A percentile compares a stretch with the other conserved stretches of the same genome.
These are phyloP conservation scores for Gambelia wislizenii DNA, from an alignment of 2,797 vertebrate species.

Conservation along the genomic window DNA sequence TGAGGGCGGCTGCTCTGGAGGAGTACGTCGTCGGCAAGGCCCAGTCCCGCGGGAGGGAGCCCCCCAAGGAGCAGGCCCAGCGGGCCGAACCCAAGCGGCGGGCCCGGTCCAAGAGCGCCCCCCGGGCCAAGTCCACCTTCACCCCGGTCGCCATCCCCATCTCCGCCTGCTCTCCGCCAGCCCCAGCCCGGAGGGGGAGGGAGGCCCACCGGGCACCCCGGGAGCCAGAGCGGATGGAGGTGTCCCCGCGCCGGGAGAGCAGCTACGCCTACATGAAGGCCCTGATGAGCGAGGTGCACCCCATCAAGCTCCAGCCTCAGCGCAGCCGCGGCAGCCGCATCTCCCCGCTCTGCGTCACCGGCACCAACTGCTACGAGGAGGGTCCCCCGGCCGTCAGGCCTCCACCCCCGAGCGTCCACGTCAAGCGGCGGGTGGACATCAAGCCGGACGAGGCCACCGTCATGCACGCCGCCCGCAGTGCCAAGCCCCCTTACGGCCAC, in stretches of 20 bases:
- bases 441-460: conserved; percentile 92
- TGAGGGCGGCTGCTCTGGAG: conserved; percentile 78
- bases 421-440: conserved; percentile 93
- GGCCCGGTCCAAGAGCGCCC: conserved; percentile 90
- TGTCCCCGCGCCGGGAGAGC: conserved; percentile 83
- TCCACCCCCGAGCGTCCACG: conserved; percentile 86
- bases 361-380: conserved; percentile 85
- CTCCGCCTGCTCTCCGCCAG: conserved; percentile 76
- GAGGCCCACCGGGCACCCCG: conserved; percentile 77
- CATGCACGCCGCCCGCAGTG: conserved; percentile 83
- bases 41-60: conserved; percentile 71
- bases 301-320: conserved; percentile 94
- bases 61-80: conserved; percentile 72
- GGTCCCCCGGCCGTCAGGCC: conserved; percentile 74
- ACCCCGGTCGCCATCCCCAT: conserved; percentile 86
- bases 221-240: conserved; percentile 79
- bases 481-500: conserved; percentile 74
- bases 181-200: conserved; percentile 79
- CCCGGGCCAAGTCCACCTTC: conserved; percentile 85
- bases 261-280: conserved; percentile 80
- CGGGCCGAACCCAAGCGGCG: conserved; percentile 86
- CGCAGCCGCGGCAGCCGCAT: conserved; percentile 87
- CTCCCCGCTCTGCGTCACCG: conserved; percentile 88
- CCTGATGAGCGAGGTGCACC: conserved; percentile 94
- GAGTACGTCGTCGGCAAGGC: conserved; percentile 80